Conservation (phyloP, 1,140 invertebrate species). For the Lasaia peninsularis region DNA sequence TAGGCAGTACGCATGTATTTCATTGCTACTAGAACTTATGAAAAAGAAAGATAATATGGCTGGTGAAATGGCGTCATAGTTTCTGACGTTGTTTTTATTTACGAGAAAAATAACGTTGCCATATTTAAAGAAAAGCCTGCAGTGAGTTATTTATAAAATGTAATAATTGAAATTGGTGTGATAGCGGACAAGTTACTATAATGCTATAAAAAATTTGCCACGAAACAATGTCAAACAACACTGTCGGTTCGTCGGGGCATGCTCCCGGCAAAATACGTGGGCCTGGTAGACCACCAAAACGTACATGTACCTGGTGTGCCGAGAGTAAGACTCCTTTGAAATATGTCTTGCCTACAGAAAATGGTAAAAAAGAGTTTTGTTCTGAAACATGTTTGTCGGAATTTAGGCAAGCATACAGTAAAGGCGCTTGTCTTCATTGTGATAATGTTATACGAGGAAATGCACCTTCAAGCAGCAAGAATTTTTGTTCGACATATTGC, state of each 20-base stretch:
- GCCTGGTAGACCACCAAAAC: slow-evolving; percentile 86
- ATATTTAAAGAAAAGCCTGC: slow-evolving; percentile 20
- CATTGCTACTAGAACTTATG: slow-evolving; percentile 17
- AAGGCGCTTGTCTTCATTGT: slow-evolving; percentile 90
- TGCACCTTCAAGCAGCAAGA: slow-evolving; percentile 82
- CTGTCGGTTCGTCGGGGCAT: slow-evolving; percentile 71
- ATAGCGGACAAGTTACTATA: slow-evolving; percentile 33
- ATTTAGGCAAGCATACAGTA: slow-evolving; percentile 91
- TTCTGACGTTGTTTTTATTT: slow-evolving; percentile 75
- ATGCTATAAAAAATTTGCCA: slow-evolving; percentile 47
- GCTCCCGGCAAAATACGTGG: slow-evolving; percentile 79
- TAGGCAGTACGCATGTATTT: slow-evolving; percentile 25
- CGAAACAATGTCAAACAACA: slow-evolving; percentile 69
- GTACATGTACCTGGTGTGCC: slow-evolving; percentile 90
- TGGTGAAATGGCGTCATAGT: slow-evolving; percentile 71
- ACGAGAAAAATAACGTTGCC: slow-evolving; percentile 36
- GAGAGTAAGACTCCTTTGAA: slow-evolving; percentile 89
- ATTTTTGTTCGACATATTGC: slow-evolving; percentile 90
- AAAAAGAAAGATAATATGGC: slow-evolving; percentile 62
- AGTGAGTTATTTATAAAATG: slow-evolving; percentile 27
- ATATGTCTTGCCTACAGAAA: slow-evolving; percentile 90
- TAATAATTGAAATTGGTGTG: slow-evolving; percentile 28
- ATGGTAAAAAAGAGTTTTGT: slow-evolving; percentile 95
- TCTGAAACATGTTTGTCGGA: slow-evolving; percentile 92
- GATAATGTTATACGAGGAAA: slow-evolving; percentile 88